A percentile compares a stretch with the other conserved stretches of the same genome.
These are phyloP conservation scores for Cotesia vestalis DNA, from an alignment of 1,140 invertebrate genomes.

Conservation along the genomic window DNA sequence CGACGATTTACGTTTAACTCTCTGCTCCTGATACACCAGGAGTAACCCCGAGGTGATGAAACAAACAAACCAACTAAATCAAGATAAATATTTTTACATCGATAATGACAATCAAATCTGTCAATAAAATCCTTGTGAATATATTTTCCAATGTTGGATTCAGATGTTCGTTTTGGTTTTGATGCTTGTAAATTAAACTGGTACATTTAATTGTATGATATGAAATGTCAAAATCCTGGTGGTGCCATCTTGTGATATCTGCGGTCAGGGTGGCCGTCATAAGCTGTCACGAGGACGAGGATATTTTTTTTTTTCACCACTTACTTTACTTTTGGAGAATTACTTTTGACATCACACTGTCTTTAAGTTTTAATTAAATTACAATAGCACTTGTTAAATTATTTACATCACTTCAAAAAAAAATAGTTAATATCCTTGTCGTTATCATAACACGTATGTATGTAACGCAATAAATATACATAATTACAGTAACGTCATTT, in stretches of 20 bases:
- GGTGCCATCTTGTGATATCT: slow-evolving; percentile 56
- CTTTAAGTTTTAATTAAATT: neutral
- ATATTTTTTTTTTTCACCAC: slow-evolving; percentile 42
- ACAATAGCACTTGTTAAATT: no score
- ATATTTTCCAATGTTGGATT: slow-evolving; percentile 21
- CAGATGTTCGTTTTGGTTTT: neutral
- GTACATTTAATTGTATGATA: slow-evolving; percentile 1
- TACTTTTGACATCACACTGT: neutral
- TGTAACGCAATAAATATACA: neutral
- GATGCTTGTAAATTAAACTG: slow-evolving; percentile 5
- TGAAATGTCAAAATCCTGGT: slow-evolving; percentile 58
- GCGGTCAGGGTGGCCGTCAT: slow-evolving; percentile 42
- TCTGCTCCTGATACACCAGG: slow-evolving; percentile 59
- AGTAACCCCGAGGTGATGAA: no score
- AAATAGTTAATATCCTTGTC: no score
- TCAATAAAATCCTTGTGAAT: slow-evolving; percentile 50
- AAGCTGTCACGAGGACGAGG: slow-evolving; percentile 53
- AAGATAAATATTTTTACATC: slow-evolving; percentile 23
- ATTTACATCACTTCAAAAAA: no score
- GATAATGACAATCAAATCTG: neutral
- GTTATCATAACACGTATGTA: neutral
- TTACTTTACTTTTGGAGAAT: slow-evolving; percentile 34
- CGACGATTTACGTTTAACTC: slow-evolving; percentile 59
- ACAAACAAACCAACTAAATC: slow-evolving; percentile 11
- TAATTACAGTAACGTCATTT: no score